Conservation (phyloP, 2,113 vertebrate species). For the Morone chrysops region DNA sequence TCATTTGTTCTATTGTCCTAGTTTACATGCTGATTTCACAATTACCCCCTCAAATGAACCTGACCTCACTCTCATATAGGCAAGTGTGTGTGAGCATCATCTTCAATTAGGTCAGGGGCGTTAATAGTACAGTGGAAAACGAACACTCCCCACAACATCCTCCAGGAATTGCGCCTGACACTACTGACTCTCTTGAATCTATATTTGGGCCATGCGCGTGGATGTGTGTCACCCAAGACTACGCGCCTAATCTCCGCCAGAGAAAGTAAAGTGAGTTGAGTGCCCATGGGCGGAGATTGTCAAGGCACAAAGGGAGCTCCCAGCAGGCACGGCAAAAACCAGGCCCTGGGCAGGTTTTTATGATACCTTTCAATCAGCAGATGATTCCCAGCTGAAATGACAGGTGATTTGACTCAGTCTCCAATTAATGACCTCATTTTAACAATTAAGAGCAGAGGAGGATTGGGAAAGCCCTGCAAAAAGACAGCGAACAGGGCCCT, state of each 20-base stretch:
- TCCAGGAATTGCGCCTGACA: constrained; percentile 81
- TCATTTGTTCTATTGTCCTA: constrained; percentile 77
- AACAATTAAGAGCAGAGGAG: constrained; percentile 84
- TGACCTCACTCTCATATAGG: constrained; percentile 72
- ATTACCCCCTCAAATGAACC: constrained; percentile 80
- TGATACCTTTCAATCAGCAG: constrained; percentile 85
- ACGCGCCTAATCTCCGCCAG: constrained; percentile 57
- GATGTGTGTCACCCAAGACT: constrained; percentile 82
- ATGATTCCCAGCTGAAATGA: constrained; percentile 82
- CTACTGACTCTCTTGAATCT: constrained; percentile 79
- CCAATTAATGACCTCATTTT: constrained; percentile 85
- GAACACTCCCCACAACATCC: constrained; percentile 75
- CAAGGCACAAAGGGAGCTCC: constrained; percentile 76
- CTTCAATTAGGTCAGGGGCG: constrained; percentile 82
- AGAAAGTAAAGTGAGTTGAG: constrained; percentile 64
- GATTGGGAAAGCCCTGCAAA: constrained; percentile 65
- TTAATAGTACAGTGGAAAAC: constrained; percentile 75
- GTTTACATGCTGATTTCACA: constrained; percentile 77
- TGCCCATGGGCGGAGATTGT: constrained; percentile 77
- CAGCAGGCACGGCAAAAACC: constrained; percentile 68
- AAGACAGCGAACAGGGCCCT: constrained; percentile 22
- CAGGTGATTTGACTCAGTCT: constrained; percentile 84
- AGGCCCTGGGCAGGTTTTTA: constrained; percentile 78
- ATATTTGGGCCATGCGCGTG: constrained; percentile 82
- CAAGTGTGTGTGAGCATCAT: constrained; percentile 71